Percentiles rank a stretch among this genome's conserved stretches.
phyloP scores from a whole-genome alignment of 2,888 invertebrate species.

The Myopa testacea region DNA sequence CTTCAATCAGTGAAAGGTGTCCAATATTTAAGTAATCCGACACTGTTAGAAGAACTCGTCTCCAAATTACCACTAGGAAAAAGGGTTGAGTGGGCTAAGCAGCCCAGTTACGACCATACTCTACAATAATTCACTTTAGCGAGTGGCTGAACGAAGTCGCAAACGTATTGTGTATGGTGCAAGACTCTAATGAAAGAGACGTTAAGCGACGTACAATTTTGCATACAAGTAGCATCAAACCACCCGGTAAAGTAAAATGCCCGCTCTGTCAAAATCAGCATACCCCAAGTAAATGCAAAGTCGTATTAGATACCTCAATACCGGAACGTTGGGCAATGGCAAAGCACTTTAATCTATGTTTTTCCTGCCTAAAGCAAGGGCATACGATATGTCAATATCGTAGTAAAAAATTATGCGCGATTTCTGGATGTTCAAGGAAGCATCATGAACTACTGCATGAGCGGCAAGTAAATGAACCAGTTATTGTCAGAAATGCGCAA shows the following conservation, averaged over 20 bases:
- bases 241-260: neutral
- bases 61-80: constrained; percentile 40
- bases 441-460: neutral
- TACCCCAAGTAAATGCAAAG: neutral
- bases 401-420: neutral
- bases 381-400: constrained; percentile 6
- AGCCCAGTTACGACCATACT: constrained; percentile 5
- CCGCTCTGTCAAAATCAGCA: neutral
- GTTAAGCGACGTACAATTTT: neutral
- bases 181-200: neutral
- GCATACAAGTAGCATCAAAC: neutral
- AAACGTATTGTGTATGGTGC: neutral
- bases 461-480: neutral
- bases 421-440: neutral
- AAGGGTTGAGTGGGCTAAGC: constrained; percentile 41
- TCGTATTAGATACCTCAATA: neutral
- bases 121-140: constrained; percentile 28
- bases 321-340: neutral
- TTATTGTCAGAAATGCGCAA: neutral
- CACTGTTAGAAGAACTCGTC: constrained; percentile 42
- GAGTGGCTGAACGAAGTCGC: constrained; percentile 22
- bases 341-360: neutral
- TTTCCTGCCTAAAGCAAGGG: constrained; percentile 6
- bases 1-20: constrained; percentile 33
- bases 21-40: constrained; percentile 41